Base-by-base conservation (phyloP, 2,113 vertebrate genomes). In the Ictalurus punctatus region DNA sequence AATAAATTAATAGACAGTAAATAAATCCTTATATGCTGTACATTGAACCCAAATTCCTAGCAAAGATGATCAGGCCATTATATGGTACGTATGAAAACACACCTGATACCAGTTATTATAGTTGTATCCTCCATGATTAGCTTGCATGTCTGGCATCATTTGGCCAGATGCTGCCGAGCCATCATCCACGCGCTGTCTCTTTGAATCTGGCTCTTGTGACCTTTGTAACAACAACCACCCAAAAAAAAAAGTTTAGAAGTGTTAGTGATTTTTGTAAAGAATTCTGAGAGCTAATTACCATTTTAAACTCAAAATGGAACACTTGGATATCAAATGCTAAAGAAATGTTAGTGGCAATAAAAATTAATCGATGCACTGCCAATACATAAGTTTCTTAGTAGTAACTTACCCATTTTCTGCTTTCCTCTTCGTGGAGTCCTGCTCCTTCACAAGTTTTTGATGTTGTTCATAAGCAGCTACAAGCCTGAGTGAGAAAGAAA, bases 51-150 rank as follows among this genome's bases (percentile, higher is more conserved):
- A 37, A 56, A 30, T 69, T 7, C 40, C 30, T 40, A 52, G 1
- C 65, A 80, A 34, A 44, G 21, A 1, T 8, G 7, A 16, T 63
- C 13, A 71, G 48, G 48, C 14, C 12, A n/a, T 76, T 73, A 6
- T 56, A 61, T 17, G 27, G 30, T 19, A 23, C 5, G 85, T 44
- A 48, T n/a, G 25, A 10, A 40, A n/a, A 37, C 88, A 21, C 21
- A 99, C 98, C 96, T 99, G 98, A 94, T 99, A 99, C 98, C 98
- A 99, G 93, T 97, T 99, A 91, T 99, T 99, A 90, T 99, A 99
- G 93, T 98, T 99, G 91, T 99, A 99, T 0, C 97, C 97, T 0
- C 96, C 96, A 92, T 96, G 97, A 90, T 95, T 97, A 27, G 96
- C 97, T 65, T 97, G 96, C 93, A 97, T 95, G 92, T 98, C 97